Percentiles rank a stretch among this genome's conserved stretches.
Evolutionary conservation across 2,888 invertebrate species (phyloP).

Genomic region (Hirtodrosophila cameraria): DNA sequence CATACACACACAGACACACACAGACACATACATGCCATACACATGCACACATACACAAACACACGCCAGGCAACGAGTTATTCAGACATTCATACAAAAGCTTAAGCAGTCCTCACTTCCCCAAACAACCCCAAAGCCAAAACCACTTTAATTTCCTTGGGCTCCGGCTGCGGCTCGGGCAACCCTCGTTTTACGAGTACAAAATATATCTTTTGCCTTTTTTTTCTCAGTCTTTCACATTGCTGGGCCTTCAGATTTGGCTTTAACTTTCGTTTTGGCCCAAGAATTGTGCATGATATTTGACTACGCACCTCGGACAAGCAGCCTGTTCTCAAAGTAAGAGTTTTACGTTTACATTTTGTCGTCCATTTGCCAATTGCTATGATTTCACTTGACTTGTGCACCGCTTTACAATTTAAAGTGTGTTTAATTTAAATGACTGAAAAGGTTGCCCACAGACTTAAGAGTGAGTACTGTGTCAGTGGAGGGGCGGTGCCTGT

Average conservation of each 20-base stretch:
- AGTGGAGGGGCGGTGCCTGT: neutral
- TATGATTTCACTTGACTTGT: slow-evolving; percentile 55
- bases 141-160: slow-evolving; percentile 77
- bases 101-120: slow-evolving; percentile 27
- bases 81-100: slow-evolving; percentile 51
- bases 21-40: slow-evolving; percentile 15
- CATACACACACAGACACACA: slow-evolving; percentile 24
- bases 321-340: neutral
- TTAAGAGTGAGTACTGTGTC: neutral
- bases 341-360: slow-evolving; percentile 37
- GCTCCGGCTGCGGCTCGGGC: slow-evolving; percentile 49
- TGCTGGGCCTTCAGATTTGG: slow-evolving; percentile 29
- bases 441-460: slow-evolving; percentile 45
- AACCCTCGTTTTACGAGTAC: slow-evolving; percentile 54
- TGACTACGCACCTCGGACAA: slow-evolving; percentile 24
- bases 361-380: slow-evolving; percentile 60
- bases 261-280: slow-evolving; percentile 7
- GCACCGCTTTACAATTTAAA: slow-evolving; percentile 58
- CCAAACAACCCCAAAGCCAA: slow-evolving; percentile 47
- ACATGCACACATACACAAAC: slow-evolving; percentile 19
- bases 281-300: slow-evolving; percentile 37
- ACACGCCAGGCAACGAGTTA: slow-evolving; percentile 29
- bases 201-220: slow-evolving; percentile 50
- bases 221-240: slow-evolving; percentile 42
- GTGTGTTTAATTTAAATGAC: slow-evolving; percentile 76